phyloP scores from a whole-genome alignment of 2,888 invertebrate genomes.

The Pyrrhia umbra region DNA sequence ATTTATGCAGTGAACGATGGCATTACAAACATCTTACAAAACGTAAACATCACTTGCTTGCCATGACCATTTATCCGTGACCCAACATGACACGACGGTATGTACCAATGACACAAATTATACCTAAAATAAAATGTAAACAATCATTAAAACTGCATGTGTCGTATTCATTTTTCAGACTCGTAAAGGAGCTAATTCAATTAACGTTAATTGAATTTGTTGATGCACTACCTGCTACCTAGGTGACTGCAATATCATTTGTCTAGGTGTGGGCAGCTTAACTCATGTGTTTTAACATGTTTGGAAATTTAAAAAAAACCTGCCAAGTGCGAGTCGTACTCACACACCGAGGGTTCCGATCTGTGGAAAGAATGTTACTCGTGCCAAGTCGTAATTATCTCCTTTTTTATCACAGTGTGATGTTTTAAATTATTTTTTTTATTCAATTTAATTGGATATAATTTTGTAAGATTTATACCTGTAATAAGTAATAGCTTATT shows the following conservation, averaged over 20 bases:
- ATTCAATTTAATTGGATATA: too few species aligned
- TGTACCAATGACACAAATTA: neutral
- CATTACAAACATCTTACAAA: slow-evolving; percentile 3
- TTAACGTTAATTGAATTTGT: slow-evolving; percentile 45
- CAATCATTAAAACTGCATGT: slow-evolving; percentile 26
- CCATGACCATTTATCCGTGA: slow-evolving; percentile 12
- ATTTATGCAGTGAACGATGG: neutral
- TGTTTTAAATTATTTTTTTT: too few species aligned
- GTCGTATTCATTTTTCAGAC: slow-evolving; percentile 36
- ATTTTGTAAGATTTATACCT: too few species aligned
- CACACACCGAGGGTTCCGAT: too few species aligned
- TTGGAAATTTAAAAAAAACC: too few species aligned
- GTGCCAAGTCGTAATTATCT: too few species aligned
- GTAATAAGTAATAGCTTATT: too few species aligned
- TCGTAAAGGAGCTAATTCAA: slow-evolving; percentile 35
- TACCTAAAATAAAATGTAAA: slow-evolving; percentile 9
- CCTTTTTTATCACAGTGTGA: too few species aligned
- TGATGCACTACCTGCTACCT: slow-evolving; percentile 32
- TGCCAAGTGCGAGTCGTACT: too few species aligned
- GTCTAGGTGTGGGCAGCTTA: neutral
- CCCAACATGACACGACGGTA: neutral
- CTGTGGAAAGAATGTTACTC: too few species aligned
- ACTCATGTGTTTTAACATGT: too few species aligned
- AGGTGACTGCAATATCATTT: slow-evolving; percentile 16
- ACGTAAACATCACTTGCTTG: slow-evolving; percentile 12